Evolutionary conservation across 2,113 vertebrate genomes (phyloP).

Genomic region (Strix aluco): DNA sequence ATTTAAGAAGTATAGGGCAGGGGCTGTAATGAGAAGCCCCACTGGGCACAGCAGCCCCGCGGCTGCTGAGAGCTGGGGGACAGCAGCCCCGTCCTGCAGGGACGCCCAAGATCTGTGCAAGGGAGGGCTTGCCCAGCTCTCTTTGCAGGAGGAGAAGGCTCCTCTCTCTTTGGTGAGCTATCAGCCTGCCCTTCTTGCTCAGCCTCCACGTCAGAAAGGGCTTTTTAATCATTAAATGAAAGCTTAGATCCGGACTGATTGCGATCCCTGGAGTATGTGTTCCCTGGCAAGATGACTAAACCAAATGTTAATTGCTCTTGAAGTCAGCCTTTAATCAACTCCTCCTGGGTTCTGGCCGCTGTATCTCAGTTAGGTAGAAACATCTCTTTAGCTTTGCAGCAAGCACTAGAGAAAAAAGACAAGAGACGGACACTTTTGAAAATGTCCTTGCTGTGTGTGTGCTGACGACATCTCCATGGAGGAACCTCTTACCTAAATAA

Average conservation of each 20-base stretch:
- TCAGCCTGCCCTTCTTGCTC: background rate
- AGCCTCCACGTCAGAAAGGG: background rate
- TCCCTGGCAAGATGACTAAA: constrained; percentile 49
- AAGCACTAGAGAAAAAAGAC: background rate
- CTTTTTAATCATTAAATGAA: constrained; percentile 43
- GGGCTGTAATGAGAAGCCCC: background rate
- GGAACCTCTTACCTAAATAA: background rate
- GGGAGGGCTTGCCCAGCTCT: background rate
- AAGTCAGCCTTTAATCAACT: constrained; percentile 53
- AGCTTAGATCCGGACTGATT: constrained; percentile 16
- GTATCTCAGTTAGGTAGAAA: background rate
- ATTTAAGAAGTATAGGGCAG: background rate
- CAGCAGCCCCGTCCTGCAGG: background rate
- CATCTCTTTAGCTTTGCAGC: background rate
- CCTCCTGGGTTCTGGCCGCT: background rate
- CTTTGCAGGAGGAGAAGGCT: background rate
- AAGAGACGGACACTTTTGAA: background rate
- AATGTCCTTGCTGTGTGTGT: background rate
- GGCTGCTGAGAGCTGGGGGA: background rate
- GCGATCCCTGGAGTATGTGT: background rate
- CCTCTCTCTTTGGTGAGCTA: background rate
- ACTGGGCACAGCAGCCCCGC: background rate
- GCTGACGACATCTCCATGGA: background rate
- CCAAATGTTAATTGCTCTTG: constrained; percentile 51
- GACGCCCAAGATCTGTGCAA: rapidly evolving